Evolutionary conservation across 1,140 invertebrate genomes (phyloP), one percentile per base, ranked within the genome.

Genomic region (Colletes latitarsis): DNA sequence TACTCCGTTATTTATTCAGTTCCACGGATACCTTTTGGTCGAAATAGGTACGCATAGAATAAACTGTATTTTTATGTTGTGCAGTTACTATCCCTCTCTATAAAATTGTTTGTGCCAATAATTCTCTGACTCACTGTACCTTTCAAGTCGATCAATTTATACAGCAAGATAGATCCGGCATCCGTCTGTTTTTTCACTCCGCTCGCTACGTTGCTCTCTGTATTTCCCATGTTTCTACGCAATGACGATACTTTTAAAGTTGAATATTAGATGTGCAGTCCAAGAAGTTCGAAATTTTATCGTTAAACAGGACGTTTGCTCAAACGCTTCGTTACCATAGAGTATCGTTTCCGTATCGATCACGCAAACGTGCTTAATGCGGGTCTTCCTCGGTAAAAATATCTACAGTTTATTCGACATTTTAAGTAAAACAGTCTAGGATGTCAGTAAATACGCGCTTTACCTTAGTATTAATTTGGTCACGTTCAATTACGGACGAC

Each of bases 131-230:
- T 46, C 17, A 55, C 6, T 55, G 14, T 55, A 97, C 96, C 97
- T 95, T 98, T 98, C 43, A 98, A 92, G 92, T 98, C 96, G 0
- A 97, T 96, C 67, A 98, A 93, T 91, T 97, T 97, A 89, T 98
- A 98, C 79, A 98, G 94, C 69, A 96, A 94, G 89, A 97, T 96
- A 14, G 96, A 95, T 1, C 96, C 96, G 15, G 96, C 96, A 52
- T 97, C 97, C 1, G 97, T 97, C 90, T 98, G 97, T 84, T 98
- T 98, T 92, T 98, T 98, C 0, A 98, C 97, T 68, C 97, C 97
- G 91, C 97, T 97, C 0, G 97, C 96, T 10, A 98, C 97, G 93
- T 98, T 98, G 88, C 97, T 98, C 88, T 98, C 97, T 4, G 97
- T 97, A 95, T 98, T 98, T 88, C 98, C 98, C 97, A 98, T 98